Conservation (phyloP, 2,797 vertebrate genomes). For the Denticeps clupeoides region DNA sequence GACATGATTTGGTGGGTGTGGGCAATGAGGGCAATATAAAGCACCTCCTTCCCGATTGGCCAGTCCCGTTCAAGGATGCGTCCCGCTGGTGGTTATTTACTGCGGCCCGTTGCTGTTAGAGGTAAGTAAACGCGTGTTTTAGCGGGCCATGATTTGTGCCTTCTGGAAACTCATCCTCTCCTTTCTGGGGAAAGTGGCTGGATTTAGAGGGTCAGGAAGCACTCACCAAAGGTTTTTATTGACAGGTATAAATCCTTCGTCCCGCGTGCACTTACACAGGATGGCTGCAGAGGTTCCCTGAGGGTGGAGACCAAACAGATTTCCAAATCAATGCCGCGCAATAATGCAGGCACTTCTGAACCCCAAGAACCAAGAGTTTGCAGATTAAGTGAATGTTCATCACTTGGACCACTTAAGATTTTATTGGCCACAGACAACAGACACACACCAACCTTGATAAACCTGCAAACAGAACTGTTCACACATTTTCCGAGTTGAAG, state of each 20-base stretch:
- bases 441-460: background rate
- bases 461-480: no score
- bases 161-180: conserved; percentile 57
- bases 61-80: conserved; percentile 48
- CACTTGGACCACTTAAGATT: conserved; percentile 22
- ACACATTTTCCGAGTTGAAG: no score
- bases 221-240: conserved; percentile 72
- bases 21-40: conserved; percentile 38
- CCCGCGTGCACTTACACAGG: conserved; percentile 59
- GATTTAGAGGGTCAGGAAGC: conserved; percentile 66
- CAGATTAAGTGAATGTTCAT: conserved; percentile 41
- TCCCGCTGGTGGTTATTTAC: conserved; percentile 63
- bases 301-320: conserved; percentile 56
- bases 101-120: conserved; percentile 48
- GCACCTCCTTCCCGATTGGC: conserved; percentile 35
- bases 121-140: conserved; percentile 69
- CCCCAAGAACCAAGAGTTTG: conserved; percentile 34
- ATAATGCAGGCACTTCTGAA: conserved; percentile 41
- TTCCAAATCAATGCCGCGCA: conserved; percentile 53
- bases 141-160: conserved; percentile 61
- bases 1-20: conserved; percentile 22
- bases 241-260: conserved; percentile 65
- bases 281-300: conserved; percentile 61
- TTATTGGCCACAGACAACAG: conserved; percentile 9
- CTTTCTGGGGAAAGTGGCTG: conserved; percentile 55